Evolutionary conservation across 1,140 invertebrate species (phyloP).

Genomic region (Pristionchus pacificus): DNA sequence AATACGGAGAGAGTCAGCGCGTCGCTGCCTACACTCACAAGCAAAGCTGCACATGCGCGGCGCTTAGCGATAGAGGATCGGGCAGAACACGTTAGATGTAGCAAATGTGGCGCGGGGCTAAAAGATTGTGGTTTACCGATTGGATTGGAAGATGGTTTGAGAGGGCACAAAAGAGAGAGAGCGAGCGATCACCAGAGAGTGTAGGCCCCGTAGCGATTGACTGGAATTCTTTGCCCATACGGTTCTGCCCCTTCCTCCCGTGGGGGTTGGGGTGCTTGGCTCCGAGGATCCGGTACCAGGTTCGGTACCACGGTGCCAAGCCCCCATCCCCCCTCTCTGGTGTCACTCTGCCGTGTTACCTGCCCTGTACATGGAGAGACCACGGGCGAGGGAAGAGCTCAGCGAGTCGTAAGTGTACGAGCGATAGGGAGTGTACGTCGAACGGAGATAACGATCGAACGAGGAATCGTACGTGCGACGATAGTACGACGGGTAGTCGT

Average conservation of each 20-base stretch:
- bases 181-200: background rate
- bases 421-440: slow-evolving; percentile 29
- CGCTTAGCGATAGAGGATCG: too few relatives aligned
- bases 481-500: slow-evolving; percentile 33
- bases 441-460: slow-evolving; percentile 23
- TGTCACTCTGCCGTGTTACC: slow-evolving; percentile 17
- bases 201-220: slow-evolving; percentile 6
- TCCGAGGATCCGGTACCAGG: slow-evolving; percentile 15
- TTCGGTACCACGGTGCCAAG: slow-evolving; percentile 11
- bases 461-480: slow-evolving; percentile 27
- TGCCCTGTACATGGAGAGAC: slow-evolving; percentile 35
- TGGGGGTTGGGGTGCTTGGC: slow-evolving; percentile 11
- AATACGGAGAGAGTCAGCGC: too few relatives aligned
- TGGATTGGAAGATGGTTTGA: too few relatives aligned
- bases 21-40: too few relatives aligned
- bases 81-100: too few relatives aligned
- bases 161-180: too few relatives aligned
- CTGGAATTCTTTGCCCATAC: slow-evolving; percentile 16
- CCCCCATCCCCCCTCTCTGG: background rate
- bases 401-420: slow-evolving; percentile 30
- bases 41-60: too few relatives aligned
- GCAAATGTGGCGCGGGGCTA: too few relatives aligned
- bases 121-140: too few relatives aligned
- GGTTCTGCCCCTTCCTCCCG: background rate
- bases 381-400: slow-evolving; percentile 27